Percentiles rank a stretch among this genome's conserved stretches.
Evolutionary conservation across 2,888 invertebrate genomes (phyloP).

Genomic region (Diarsia rubi): DNA sequence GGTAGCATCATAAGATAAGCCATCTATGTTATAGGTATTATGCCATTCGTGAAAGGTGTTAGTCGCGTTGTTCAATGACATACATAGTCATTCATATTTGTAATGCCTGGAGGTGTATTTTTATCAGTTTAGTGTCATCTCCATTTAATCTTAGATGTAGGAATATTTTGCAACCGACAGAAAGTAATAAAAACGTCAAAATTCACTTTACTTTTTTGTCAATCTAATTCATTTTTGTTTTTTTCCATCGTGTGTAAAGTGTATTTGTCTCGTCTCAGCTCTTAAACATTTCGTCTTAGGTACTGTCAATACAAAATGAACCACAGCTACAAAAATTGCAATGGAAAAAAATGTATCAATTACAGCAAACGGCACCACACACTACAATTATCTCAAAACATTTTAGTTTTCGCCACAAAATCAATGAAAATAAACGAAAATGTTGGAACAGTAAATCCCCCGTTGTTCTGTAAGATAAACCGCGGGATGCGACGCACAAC

Average conservation of each 20-base stretch:
- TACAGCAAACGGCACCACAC: neutral
- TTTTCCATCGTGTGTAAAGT: neutral
- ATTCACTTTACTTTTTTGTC: too few species aligned
- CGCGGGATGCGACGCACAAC: constrained; percentile 61
- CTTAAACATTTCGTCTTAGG: neutral
- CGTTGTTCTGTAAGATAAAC: constrained; percentile 63
- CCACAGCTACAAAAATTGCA: neutral
- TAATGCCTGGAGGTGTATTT: constrained; percentile 1
- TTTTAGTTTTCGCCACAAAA: constrained; percentile 17
- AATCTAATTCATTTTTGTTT: neutral
- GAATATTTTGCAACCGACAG: neutral
- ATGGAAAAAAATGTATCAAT: neutral
- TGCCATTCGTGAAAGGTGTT: constrained; percentile 38
- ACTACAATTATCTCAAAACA: constrained; percentile 6
- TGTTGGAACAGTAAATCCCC: constrained; percentile 62
- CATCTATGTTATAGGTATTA: constrained; percentile 33
- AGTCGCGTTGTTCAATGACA: constrained; percentile 35
- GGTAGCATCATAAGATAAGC: constrained; percentile 32
- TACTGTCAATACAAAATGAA: neutral
- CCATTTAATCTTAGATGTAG: neutral
- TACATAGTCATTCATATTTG: constrained; percentile 17
- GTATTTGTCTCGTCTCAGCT: neutral
- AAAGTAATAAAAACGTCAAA: too few species aligned
- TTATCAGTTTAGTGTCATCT: constrained; percentile 14
- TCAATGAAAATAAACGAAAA: constrained; percentile 41